Base-by-base conservation (phyloP, 1,140 invertebrate species). In the Aradophagus sp. region DNA sequence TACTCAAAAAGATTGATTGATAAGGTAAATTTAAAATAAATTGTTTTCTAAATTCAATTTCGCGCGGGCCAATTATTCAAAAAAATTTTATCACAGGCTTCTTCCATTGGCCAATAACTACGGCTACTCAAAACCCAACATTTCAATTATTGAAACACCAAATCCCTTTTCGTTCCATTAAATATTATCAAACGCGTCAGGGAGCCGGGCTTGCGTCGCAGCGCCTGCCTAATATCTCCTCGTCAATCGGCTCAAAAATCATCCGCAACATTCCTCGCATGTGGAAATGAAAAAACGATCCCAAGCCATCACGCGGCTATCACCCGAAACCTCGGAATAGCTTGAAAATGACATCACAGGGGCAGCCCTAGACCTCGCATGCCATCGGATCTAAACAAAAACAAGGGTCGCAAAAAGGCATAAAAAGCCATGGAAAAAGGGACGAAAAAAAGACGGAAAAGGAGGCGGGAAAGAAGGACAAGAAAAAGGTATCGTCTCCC, bases 281-380 rank as follows among this genome's bases (percentile, higher is more conserved):
- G 27, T 52, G 35, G 36, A 62, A 63, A 50, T 44, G 42, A 10
- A 53, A 52, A 45, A 52, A 31, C 16, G 44, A 45, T 32, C 14
- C 7, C 39, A 27, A 8, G 5, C 12, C 45, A 35, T 23, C 55
- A 6, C 1, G 7, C 2, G 20, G 48, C 20, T 36, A 53, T 23
- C 13, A 11, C 35, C 11, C 23, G 8, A 32, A 47, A 39, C 19
- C 12, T 19, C 23, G 31, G 13, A 41, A 65, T 55, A 55, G 26
- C 31, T 63, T 10, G 20, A 13, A 53, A 41, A 34, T 65, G 61
- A 56, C 50, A 56, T 56, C 61, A 65, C 19, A 48, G 16, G 41
- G 44, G 35, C 19, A 48, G 6, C 50, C 50, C 29, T 34, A 7
- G 38, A 12, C 12, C 45, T 35, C 26, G 38, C 7, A 44, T 50